phyloP scores from a whole-genome alignment of 2,888 invertebrate genomes.

The Acanthosepion pharaonis region DNA sequence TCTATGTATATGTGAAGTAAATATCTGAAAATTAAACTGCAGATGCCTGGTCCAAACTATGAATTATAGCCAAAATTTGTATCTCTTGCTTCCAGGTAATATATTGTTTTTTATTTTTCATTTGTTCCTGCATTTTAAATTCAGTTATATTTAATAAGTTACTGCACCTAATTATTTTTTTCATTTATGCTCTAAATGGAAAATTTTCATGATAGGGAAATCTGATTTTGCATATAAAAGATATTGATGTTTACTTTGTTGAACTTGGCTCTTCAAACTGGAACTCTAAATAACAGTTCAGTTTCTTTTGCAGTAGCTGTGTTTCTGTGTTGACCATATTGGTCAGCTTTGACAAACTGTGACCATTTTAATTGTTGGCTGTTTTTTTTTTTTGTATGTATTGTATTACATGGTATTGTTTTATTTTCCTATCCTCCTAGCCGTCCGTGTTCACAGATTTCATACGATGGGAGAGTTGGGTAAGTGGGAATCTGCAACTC shows the following conservation, averaged over 20 bases:
- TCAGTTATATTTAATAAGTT: too few species aligned
- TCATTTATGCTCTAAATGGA: not conserved
- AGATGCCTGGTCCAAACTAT: too few species aligned
- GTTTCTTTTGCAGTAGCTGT: not conserved
- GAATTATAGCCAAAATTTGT: too few species aligned
- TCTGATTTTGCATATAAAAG: not conserved
- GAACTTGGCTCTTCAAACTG: not conserved
- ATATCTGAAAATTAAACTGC: too few species aligned
- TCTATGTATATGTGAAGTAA: too few species aligned
- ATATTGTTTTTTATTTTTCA: too few species aligned
- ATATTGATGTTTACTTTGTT: not conserved
- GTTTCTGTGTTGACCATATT: not conserved
- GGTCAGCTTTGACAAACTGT: not conserved
- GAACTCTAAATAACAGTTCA: not conserved
- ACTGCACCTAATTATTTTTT: too few species aligned
- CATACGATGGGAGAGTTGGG: constrained; percentile 41
- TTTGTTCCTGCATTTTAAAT: too few species aligned
- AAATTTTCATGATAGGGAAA: too few species aligned
- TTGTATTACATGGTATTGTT: constrained; percentile 4
- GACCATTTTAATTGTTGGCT: not conserved
- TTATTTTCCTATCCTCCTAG: constrained; percentile 41
- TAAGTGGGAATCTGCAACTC: constrained; percentile 44
- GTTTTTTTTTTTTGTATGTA: not conserved
- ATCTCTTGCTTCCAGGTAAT: too few species aligned
- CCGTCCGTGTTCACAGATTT: constrained; percentile 40